These are phyloP conservation scores for Phyllostomus hastatus DNA, from an alignment of 2,113 vertebrate genomes.

Conservation along the genomic window DNA sequence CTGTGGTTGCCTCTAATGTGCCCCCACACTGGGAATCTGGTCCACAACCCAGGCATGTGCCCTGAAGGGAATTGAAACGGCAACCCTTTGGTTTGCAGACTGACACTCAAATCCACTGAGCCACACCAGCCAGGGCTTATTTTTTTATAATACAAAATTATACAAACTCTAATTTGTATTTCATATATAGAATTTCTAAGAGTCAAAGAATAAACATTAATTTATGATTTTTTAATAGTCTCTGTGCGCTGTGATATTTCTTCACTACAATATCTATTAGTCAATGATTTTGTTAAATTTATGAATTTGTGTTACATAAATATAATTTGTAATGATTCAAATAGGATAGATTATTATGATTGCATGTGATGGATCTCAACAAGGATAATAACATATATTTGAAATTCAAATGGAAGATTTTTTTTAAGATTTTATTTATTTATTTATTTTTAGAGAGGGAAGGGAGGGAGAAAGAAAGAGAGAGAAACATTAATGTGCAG, in stretches of 20 bases:
- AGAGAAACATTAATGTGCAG: too few relatives aligned
- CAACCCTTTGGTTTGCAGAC: too few relatives aligned
- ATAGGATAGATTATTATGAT: neutral
- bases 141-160: neutral
- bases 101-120: too few relatives aligned
- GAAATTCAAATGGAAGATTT: neutral
- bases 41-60: too few relatives aligned
- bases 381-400: neutral
- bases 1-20: too few relatives aligned
- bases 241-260: neutral
- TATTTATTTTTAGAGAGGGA: too few relatives aligned
- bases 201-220: neutral
- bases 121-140: too few relatives aligned
- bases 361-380: neutral
- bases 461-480: too few relatives aligned
- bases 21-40: too few relatives aligned
- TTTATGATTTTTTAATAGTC: neutral
- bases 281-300: neutral
- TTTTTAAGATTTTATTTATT: neutral
- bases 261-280: neutral
- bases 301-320: neutral
- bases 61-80: too few relatives aligned
- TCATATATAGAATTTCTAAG: neutral
- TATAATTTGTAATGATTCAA: neutral
- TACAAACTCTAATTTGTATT: neutral